These are phyloP conservation scores for Cephalopholis sonnerati DNA, from an alignment of 2,113 vertebrate genomes.

Conservation along the genomic window DNA sequence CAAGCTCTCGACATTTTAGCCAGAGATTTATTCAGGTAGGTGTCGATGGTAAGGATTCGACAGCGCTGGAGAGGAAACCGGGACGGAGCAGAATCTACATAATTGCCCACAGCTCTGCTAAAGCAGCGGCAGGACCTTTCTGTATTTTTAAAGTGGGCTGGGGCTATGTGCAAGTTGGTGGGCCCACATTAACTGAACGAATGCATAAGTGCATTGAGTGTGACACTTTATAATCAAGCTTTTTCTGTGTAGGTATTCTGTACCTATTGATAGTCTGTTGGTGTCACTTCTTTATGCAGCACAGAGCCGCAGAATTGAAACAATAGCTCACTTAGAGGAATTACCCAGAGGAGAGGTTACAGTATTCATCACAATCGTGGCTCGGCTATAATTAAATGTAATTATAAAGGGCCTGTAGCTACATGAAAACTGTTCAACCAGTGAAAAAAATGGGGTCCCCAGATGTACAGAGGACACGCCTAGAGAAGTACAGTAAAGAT, in stretches of 20 bases:
- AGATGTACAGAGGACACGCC: slow-evolving; percentile 40
- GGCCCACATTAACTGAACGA: slow-evolving; percentile 16
- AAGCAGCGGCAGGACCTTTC: slow-evolving; percentile 22
- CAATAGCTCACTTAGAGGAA: slow-evolving; percentile 59
- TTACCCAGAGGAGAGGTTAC: slow-evolving; percentile 48
- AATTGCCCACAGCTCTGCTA: slow-evolving; percentile 33
- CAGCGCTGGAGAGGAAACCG: not conserved
- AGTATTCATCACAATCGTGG: slow-evolving; percentile 59
- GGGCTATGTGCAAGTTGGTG: not conserved
- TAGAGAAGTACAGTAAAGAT: slow-evolving; percentile 34
- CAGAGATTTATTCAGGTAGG: slow-evolving; percentile 16
- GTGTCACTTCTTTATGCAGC: slow-evolving; percentile 29
- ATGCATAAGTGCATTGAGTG: slow-evolving; percentile 23
- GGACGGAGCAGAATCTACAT: slow-evolving; percentile 34
- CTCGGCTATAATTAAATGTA: slow-evolving; percentile 69
- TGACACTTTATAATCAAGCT: slow-evolving; percentile 26
- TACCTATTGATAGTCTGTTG: slow-evolving; percentile 12
- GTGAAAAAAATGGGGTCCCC: slow-evolving; percentile 28
- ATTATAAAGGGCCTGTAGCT: slow-evolving; percentile 69
- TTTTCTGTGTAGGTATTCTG: slow-evolving; percentile 8
- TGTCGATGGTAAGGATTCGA: slow-evolving; percentile 11
- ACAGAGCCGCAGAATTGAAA: slow-evolving; percentile 52
- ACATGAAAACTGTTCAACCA: slow-evolving; percentile 55
- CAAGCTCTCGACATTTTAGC: slow-evolving; percentile 11
- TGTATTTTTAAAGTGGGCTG: slow-evolving; percentile 23